Conservation (phyloP, 2,113 vertebrate genomes). For the Gila orcuttii region DNA sequence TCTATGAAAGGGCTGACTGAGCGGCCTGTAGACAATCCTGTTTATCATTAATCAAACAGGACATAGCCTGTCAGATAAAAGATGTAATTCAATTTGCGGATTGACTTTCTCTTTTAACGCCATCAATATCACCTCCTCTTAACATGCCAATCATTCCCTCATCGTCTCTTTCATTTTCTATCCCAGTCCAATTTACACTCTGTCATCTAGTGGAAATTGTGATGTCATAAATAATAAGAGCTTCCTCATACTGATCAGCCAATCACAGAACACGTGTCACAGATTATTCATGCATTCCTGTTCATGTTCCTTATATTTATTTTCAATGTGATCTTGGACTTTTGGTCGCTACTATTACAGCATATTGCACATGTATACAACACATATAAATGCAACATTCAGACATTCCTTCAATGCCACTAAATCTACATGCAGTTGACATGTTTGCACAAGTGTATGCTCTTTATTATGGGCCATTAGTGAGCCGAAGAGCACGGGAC, state of each 20-base stretch:
- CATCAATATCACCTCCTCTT: slow-evolving; percentile 39
- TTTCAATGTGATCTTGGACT: neutral
- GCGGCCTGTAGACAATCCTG: neutral
- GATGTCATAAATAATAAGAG: slow-evolving; percentile 34
- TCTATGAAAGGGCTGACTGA: neutral
- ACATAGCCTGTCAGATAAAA: slow-evolving; percentile 45
- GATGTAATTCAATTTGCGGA: slow-evolving; percentile 34
- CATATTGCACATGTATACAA: neutral
- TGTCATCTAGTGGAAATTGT: slow-evolving; percentile 36
- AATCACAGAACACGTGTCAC: neutral
- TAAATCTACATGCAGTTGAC: neutral
- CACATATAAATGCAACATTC: neutral
- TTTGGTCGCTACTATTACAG: neutral
- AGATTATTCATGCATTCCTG: neutral
- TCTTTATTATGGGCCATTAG: slow-evolving; percentile 39
- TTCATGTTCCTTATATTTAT: neutral
- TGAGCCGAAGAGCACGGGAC: neutral
- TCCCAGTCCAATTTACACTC: slow-evolving; percentile 42
- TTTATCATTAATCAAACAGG: slow-evolving; percentile 33
- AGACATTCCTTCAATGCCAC: neutral
- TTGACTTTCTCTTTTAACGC: slow-evolving; percentile 38
- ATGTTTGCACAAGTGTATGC: slow-evolving; percentile 25
- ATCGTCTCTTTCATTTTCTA: slow-evolving; percentile 5
- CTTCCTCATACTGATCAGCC: neutral
- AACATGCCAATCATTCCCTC: slow-evolving; percentile 24